phyloP scores from a whole-genome alignment of 2,113 vertebrate species.

The Machaerirhynchus nigripectus region DNA sequence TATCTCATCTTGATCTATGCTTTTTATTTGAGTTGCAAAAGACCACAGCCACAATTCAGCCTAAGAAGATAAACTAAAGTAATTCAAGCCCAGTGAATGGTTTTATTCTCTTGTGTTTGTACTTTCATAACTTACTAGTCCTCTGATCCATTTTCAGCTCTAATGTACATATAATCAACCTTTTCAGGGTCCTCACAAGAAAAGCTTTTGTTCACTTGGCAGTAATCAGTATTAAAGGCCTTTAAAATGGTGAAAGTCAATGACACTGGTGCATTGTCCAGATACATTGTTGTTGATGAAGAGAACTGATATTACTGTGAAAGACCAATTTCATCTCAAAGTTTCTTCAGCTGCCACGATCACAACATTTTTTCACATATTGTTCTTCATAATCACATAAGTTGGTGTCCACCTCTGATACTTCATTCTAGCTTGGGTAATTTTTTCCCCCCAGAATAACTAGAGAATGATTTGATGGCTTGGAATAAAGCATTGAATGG shows the following conservation, averaged over 20 bases:
- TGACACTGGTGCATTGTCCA: slow-evolving; percentile 38
- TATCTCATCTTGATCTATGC: slow-evolving; percentile 56
- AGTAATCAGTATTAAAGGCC: slow-evolving; percentile 50
- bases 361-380: slow-evolving; percentile 38
- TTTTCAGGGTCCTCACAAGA: slow-evolving; percentile 47
- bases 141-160: slow-evolving; percentile 43
- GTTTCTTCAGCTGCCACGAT: slow-evolving; percentile 35
- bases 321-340: slow-evolving; percentile 54
- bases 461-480: not conserved
- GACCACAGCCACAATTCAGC: slow-evolving; percentile 44
- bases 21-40: slow-evolving; percentile 57
- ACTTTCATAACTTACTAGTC: slow-evolving; percentile 54
- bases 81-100: slow-evolving; percentile 47
- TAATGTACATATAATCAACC: slow-evolving; percentile 55
- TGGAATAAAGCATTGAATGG: not conserved
- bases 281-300: slow-evolving; percentile 46
- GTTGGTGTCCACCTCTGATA: not conserved
- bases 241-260: slow-evolving; percentile 59
- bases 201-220: slow-evolving; percentile 49
- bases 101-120: slow-evolving; percentile 45
- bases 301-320: slow-evolving; percentile 34
- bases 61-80: slow-evolving; percentile 53
- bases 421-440: not conserved
- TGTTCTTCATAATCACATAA: not conserved
- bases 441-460: not conserved